Conservation (phyloP, 1,140 invertebrate species). For the Hypsibius dujardini region DNA sequence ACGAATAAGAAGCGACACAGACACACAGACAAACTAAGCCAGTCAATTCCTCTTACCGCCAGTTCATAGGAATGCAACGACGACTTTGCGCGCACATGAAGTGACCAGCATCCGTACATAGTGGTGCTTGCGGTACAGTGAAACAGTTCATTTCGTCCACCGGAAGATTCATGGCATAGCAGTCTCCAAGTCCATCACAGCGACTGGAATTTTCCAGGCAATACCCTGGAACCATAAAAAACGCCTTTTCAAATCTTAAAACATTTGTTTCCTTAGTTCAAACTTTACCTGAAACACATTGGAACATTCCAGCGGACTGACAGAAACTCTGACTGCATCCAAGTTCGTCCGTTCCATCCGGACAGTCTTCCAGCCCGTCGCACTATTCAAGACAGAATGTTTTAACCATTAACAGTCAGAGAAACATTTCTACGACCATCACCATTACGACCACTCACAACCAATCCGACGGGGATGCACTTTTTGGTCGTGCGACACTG, state of each 20-base stretch:
- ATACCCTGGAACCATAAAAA: too few relatives aligned
- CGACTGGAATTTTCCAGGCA: constrained; percentile 9
- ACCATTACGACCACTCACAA: not conserved
- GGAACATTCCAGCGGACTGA: not conserved
- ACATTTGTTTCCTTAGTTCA: too few relatives aligned
- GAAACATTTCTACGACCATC: too few relatives aligned
- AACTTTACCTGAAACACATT: too few relatives aligned
- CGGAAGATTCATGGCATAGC: not conserved
- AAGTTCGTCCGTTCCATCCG: not conserved
- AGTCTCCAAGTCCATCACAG: not conserved
- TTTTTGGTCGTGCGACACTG: not conserved
- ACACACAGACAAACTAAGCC: too few relatives aligned
- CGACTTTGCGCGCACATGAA: constrained; percentile 1
- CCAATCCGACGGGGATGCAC: constrained; percentile 3
- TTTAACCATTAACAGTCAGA: too few relatives aligned
- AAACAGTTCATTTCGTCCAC: not conserved
- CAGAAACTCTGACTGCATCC: not conserved
- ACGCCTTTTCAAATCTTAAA: too few relatives aligned
- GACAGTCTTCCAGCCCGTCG: constrained; percentile 4
- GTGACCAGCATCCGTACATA: not conserved
- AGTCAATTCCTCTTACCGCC: constrained; percentile 1
- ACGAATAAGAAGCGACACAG: too few relatives aligned
- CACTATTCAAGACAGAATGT: too few relatives aligned
- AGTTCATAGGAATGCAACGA: not conserved
- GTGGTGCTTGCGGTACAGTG: not conserved